Evolutionary conservation across 2,888 invertebrate genomes (phyloP), one percentile per base, ranked within the genome.

Genomic region (Agrotis exclamationis): DNA sequence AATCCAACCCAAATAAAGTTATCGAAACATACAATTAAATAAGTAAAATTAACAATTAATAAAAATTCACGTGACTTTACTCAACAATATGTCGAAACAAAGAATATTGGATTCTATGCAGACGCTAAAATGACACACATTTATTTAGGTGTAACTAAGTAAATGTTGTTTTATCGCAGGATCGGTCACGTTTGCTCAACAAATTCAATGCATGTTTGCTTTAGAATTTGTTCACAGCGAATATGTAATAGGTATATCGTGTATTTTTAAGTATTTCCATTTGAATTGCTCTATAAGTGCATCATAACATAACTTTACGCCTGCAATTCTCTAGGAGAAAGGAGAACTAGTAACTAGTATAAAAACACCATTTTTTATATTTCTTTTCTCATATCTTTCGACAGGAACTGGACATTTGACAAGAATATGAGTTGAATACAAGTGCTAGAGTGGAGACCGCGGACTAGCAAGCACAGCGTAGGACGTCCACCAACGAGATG

Each of bases 191-290:
- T 68, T 73, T 47, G 28, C 44, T 44, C 4, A 44, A 5, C 28
- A 54, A 59, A 44, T 67, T 33, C 7, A 44, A 44, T 67, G 68
- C 76, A 74, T 44, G 44, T n/a, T 22, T 57, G 24, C 64, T 74
- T 57, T 57, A 59, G 68, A 58, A 48, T 39, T 66, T 53, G 33
- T 65, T 39, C 1, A 47, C 45, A n/a, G 28, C 39, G 6, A 53
- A 20, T n/a, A 28, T 47, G 33, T 47, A 45, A 20, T 28, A 28
- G 0, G 28, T 51, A 16, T 16, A n/a, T 11, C 50, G 20, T 73
- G n/a, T 54, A 39, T 70, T 70, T 62, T 66, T 33, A 18, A 20
- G 54, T n/a, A n/a, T n/a, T n/a, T n/a, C n/a, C n/a, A n/a, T n/a
- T n/a, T n/a, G n/a, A n/a, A n/a, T n/a, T n/a, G 33, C 24, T 69